Percentiles rank a stretch among this genome's conserved stretches.
Conservation (phyloP, 2,888 invertebrate genomes). For the Spilarctia lutea region DNA sequence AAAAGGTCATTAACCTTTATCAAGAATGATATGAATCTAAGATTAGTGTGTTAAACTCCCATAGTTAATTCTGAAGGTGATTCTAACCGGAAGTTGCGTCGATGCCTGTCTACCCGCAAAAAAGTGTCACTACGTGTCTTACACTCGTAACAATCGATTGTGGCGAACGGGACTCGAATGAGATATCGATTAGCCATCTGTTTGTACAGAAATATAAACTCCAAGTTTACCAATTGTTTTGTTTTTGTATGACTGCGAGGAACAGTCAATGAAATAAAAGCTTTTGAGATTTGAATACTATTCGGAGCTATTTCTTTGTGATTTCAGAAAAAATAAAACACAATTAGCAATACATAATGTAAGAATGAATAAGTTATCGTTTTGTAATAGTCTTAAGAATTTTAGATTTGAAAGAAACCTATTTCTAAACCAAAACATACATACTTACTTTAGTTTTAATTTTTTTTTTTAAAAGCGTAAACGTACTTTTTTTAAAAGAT, state of each 20-base stretch:
- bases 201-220: neutral
- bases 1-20: slow-evolving; percentile 25
- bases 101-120: slow-evolving; percentile 29
- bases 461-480: too few species aligned
- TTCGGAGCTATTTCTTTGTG: neutral
- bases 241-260: neutral
- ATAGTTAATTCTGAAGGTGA: slow-evolving; percentile 44
- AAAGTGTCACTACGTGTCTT: slow-evolving; percentile 37
- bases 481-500: neutral
- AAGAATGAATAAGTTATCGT: neutral
- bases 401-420: neutral
- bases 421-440: neutral
- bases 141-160: slow-evolving; percentile 21
- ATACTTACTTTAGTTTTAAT: too few species aligned
- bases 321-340: neutral
- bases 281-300: neutral
- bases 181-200: slow-evolving; percentile 1
- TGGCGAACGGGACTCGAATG: slow-evolving; percentile 43
- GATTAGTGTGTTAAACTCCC: slow-evolving; percentile 25
- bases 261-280: too few species aligned
- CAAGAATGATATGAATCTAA: slow-evolving; percentile 26
- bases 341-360: neutral
- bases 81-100: slow-evolving; percentile 42
- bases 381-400: neutral
- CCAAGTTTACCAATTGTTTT: neutral